Percentiles rank a stretch among this genome's conserved stretches.
These are phyloP conservation scores for Neotoxoptera formosana DNA, from an alignment of 1,140 invertebrate genomes.

Conservation along the genomic window DNA sequence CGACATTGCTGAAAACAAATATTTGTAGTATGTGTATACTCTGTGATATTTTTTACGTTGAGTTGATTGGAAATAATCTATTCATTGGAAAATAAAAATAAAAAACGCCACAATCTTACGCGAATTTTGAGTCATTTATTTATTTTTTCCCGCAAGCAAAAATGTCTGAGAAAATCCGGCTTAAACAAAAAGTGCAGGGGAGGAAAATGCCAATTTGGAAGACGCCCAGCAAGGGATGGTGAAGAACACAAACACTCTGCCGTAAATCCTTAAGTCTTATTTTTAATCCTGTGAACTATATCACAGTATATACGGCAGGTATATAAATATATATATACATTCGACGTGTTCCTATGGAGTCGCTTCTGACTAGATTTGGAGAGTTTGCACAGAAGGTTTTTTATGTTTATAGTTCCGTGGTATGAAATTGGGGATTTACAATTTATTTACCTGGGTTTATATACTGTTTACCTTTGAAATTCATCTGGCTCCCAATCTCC, in stretches of 20 bases:
- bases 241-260: background rate
- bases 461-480: constrained; percentile 13
- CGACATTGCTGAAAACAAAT: background rate
- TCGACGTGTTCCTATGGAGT: background rate
- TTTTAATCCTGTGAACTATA: constrained; percentile 6
- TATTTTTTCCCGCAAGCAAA: background rate
- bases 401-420: background rate
- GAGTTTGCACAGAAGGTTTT: background rate
- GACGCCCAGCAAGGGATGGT: background rate
- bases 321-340: background rate
- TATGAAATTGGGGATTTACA: background rate
- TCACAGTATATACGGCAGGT: background rate
- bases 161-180: background rate
- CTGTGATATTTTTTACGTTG: background rate
- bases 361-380: background rate
- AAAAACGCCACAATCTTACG: background rate
- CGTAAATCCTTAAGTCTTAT: constrained; percentile 3
- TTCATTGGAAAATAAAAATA: background rate
- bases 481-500: background rate
- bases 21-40: background rate
- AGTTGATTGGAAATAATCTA: background rate
- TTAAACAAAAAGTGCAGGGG: background rate
- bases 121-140: background rate
- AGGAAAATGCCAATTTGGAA: constrained; percentile 33
- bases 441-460: background rate